Evolutionary conservation across 35 echinoderm and acorn worm species (phyloP), one percentile per base, ranked within the genome.

Genomic region (Heliocidaris erythrogramma): DNA sequence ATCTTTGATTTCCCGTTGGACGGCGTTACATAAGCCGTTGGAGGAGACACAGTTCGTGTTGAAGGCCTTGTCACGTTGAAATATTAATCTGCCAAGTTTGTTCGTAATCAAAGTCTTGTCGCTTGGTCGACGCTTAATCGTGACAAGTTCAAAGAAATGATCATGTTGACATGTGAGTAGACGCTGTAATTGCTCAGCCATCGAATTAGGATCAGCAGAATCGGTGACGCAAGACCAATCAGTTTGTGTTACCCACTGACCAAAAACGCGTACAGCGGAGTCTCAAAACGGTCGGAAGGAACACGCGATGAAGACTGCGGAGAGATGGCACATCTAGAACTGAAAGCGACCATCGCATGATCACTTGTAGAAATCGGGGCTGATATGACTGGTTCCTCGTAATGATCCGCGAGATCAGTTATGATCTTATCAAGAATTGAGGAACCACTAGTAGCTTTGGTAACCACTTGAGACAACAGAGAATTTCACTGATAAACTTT

Each of bases 81-180:
- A 17, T 5, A 92, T 92, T n/a, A 92, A 53, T 2, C 90, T 92
- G 42, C 49, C 48, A 8, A 92, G 12, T 50, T 30, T 49, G 49
- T 53, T 92, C 8, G 47, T 92, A 14, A 92, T 92, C 90, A 48
- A 92, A 29, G 30, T 27, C 24, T 92, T 92, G 90, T 92, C 90
- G 47, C 48, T 92, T 30, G 90, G 90, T 5, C 90, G 90, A 21
- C 48, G 90, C 49, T 92, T 92, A 24, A 50, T 52, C 13, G 90
- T 92, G 12, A 92, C 49, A 9, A 92, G n/a, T 30, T 92, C 48
- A 92, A 92, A 92, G 49, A 21, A 30, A 16, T 21, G 10, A 30
- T 53, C 0, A 52, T 92, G n/a, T 53, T 92, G 90, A 92, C 24
- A 0, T 17, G 21, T 29, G 21, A 92, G 90, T 53, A 92, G 90